Base-by-base conservation (phyloP, 2,888 invertebrate species). In the Tetragnatha montana region DNA sequence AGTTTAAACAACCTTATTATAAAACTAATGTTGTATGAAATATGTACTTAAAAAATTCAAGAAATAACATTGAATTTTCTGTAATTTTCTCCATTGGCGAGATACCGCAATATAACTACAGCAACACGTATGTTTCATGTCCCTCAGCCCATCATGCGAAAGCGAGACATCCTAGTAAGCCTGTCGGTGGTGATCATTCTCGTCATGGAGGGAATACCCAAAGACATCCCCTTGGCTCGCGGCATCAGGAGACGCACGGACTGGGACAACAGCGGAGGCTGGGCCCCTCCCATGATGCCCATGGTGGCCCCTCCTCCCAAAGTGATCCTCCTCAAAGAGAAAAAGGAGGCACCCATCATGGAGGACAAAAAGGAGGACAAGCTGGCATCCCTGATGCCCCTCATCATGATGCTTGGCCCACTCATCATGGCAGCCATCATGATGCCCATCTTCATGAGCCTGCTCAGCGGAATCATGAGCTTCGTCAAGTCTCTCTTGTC, bases 371-470 rank as follows among this genome's bases (percentile, higher is more conserved):
- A 89, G 47, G 89, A 90, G 69, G 89, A 82, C 21, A 90, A 90
- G 69, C 17, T 82, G 6, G 76, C 75, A 0, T 71, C 51, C 14
- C 69, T 90, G 8, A 22, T 90, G 35, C 89, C 89, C 0, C 12
- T 90, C 0, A 49, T 90, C 50, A 86, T 90, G 89, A 19, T 80
- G 47, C 14, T 90, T 1, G 86, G 86, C 14, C 89, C 89, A 14
- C 19, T 90, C 21, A 86, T 90, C 60, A 21, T 90, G n/a, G 50
- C 78, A 8, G 89, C 89, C 19, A 87, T 90, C 22, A 21, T 90
- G 76, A 60, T 86, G 75, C 89, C 89, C 8, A 71, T 84, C n/a
- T 84, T 90, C 50, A 84, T 90, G 82, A 87, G 89, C n/a, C 73
- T 90, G 7, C 19, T 86, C 8, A 86, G 79, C 51, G 86, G 86